These are phyloP conservation scores for Zaprionus vittiger DNA, from an alignment of 1,140 invertebrate genomes.

Conservation along the genomic window DNA sequence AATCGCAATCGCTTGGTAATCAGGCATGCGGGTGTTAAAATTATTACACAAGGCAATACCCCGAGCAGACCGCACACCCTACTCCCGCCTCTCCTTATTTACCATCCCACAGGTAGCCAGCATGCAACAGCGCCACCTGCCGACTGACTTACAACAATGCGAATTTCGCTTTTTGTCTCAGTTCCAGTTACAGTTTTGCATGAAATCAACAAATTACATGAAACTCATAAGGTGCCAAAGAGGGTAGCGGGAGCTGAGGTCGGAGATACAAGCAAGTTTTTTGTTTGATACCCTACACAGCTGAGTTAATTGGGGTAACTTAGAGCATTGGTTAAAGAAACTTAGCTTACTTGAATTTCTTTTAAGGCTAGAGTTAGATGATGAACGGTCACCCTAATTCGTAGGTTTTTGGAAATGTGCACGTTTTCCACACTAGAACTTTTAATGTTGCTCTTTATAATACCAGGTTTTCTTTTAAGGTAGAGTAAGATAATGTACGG, in stretches of 20 bases:
- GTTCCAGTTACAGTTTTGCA: slow-evolving; percentile 19
- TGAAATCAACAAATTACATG: slow-evolving; percentile 22
- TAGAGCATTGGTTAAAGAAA: not conserved
- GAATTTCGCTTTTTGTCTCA: slow-evolving; percentile 12
- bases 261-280: not conserved
- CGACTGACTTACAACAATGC: slow-evolving; percentile 26
- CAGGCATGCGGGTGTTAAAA: slow-evolving; percentile 77
- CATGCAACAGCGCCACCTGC: not conserved
- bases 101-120: not conserved
- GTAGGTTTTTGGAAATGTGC: not conserved
- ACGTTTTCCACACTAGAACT: not conserved
- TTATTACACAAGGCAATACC: slow-evolving; percentile 62
- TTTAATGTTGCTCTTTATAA: too few relatives aligned
- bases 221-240: not conserved
- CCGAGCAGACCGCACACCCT: not conserved
- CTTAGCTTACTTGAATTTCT: not conserved
- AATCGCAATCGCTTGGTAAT: slow-evolving; percentile 62
- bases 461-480: too few relatives aligned
- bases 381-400: not conserved
- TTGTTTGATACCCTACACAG: not conserved
- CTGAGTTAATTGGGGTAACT: not conserved
- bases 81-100: not conserved
- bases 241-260: not conserved
- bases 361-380: not conserved
- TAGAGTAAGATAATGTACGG: too few relatives aligned